These are phyloP conservation scores for Tribolium freemani DNA, from an alignment of 2,888 invertebrate genomes.

Conservation along the genomic window DNA sequence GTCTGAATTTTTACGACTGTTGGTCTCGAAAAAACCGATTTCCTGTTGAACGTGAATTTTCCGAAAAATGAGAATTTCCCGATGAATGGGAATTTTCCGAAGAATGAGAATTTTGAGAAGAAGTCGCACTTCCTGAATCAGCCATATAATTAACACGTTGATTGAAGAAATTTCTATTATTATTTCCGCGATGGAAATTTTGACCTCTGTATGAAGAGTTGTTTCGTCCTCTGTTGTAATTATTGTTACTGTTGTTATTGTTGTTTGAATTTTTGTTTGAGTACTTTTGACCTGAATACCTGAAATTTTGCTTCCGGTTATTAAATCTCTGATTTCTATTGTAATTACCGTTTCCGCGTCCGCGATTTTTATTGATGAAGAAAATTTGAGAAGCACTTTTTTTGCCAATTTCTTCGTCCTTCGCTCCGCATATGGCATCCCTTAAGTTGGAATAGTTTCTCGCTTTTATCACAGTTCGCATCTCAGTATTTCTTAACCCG, in stretches of 20 bases:
- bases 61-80: background rate
- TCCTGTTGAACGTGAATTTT: background rate
- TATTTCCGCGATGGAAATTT: constrained; percentile 9
- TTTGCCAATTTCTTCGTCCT: constrained; percentile 30
- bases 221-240: too few relatives aligned
- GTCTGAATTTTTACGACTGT: background rate
- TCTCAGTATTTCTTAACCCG: constrained; percentile 40
- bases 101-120: background rate
- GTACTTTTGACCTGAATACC: background rate
- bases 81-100: background rate
- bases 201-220: background rate
- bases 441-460: constrained; percentile 44
- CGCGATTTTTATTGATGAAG: constrained; percentile 4
- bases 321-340: background rate
- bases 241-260: constrained; percentile 3
- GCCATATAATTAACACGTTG: background rate
- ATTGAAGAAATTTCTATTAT: background rate
- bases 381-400: background rate
- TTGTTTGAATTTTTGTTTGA: background rate
- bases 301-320: background rate
- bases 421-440: constrained; percentile 33
- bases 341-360: background rate
- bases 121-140: background rate
- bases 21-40: constrained; percentile 23
- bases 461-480: constrained; percentile 43